Evolutionary conservation across 2,888 invertebrate genomes (phyloP).

Genomic region (Quadroppia sp.): DNA sequence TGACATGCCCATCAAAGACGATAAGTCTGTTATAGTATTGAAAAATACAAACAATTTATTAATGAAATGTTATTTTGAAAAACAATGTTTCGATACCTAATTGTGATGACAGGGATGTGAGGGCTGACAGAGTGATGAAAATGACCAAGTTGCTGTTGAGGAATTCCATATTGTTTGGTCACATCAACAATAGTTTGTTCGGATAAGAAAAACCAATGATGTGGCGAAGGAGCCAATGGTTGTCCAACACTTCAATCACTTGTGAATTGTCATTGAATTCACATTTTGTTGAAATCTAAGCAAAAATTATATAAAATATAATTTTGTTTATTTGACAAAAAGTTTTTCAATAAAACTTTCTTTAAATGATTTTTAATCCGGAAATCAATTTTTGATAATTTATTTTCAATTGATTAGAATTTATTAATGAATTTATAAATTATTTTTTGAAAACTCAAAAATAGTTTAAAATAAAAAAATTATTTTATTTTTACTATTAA

Average conservation of each 20-base stretch:
- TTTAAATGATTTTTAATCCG: background rate
- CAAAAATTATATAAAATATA: background rate
- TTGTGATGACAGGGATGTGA: conserved; percentile 3
- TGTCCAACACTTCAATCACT: background rate
- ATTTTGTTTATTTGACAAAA: conserved; percentile 1
- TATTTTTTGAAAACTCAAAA: too few species aligned
- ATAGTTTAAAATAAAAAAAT: too few species aligned
- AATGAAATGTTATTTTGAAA: too few species aligned
- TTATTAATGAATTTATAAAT: too few species aligned
- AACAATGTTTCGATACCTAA: too few species aligned
- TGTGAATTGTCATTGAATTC: background rate
- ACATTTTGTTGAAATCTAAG: background rate
- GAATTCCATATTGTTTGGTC: background rate
- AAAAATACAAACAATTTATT: too few species aligned
- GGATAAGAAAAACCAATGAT: background rate
- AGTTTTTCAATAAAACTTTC: background rate
- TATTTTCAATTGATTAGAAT: background rate
- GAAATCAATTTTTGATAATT: background rate
- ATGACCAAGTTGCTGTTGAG: background rate
- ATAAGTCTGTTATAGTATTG: too few species aligned
- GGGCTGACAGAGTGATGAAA: background rate
- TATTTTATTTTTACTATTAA: too few species aligned
- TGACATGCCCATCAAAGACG: too few species aligned
- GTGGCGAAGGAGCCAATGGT: conserved; percentile 1
- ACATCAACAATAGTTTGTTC: background rate